Base-by-base conservation (phyloP, 2,888 invertebrate species). In the Tricholauxania praeusta region DNA sequence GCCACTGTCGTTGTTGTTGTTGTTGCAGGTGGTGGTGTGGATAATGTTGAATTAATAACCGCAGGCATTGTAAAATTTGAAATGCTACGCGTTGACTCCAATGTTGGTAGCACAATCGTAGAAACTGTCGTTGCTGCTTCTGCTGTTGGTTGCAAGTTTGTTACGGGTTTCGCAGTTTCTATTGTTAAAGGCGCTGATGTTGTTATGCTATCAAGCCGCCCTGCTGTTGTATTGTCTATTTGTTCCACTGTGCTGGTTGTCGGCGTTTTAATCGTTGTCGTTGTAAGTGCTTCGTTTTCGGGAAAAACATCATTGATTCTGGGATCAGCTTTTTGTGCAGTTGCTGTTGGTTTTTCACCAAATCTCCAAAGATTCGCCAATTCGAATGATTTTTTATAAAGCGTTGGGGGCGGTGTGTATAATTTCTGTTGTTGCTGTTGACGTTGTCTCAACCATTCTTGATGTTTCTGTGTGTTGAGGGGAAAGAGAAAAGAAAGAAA, bases 391-490 rank as follows among this genome's bases (percentile, higher is more conserved):
- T 78, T 75, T 64, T 74, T 73, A 69, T 74, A 74, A 71, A 32
- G 49, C n/a, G 63, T 74, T 80, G 74, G 72, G 32, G 72, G 68
- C 48, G 69, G 67, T 47, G n/a, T 48, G 4, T 39, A 49, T 4
- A 39, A 39, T 39, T 10, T 39, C 63, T 62, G 48, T 78, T 75
- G 32, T 77, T 76, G 74, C 75, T 82, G 77, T 64, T 79, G 82
- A 7, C 86, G 84, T 68, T 81, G 80, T 70, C 80, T 81, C n/a
- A 87, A 78, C 87, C 87, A 87, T 77, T 87, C 85, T 80, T 85
- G 83, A 78, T 87, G 87, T 82, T 87, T 84, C 87, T 87, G 76
- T 8, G 71, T 73, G 17, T 12, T 39, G 47, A 3, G 8, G 17
- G 39, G 48, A 19, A 14, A 48, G 39, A 10, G 0, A 39, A 10